Evolutionary conservation across 2,797 vertebrate genomes (phyloP).

Genomic region (Apogon talboti): DNA sequence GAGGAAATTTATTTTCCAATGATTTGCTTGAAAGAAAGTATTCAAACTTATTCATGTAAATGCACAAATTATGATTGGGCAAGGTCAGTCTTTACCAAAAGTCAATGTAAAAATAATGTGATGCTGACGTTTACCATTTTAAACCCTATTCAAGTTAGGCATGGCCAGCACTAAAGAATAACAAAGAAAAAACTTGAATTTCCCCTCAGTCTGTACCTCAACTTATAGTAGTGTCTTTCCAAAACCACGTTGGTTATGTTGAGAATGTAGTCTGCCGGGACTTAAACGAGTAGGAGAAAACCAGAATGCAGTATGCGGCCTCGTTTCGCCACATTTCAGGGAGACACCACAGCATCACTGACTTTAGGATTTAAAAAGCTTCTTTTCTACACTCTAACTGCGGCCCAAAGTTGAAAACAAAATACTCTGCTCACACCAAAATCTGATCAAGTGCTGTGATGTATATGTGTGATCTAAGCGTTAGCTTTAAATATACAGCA

Average conservation of each 20-base stretch:
- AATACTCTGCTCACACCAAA: too few relatives aligned
- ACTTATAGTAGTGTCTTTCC: conserved; percentile 47
- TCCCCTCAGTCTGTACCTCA: conserved; percentile 54
- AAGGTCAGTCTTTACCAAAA: conserved; percentile 3
- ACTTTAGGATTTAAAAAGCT: conserved; percentile 31
- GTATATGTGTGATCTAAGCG: conserved; percentile 30
- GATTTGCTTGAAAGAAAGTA: neutral
- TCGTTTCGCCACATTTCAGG: conserved; percentile 42
- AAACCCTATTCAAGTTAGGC: conserved; percentile 14
- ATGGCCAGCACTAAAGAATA: conserved; percentile 27
- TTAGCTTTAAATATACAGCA: conserved; percentile 40
- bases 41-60: neutral
- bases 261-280: conserved; percentile 49
- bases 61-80: neutral
- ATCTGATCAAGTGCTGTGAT: neutral
- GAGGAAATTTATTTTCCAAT: conserved; percentile 6
- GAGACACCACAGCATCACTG: conserved; percentile 60
- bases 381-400: too few relatives aligned
- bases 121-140: neutral
- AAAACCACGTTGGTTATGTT: conserved; percentile 61
- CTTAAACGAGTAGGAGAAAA: conserved; percentile 47
- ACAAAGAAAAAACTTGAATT: conserved; percentile 61
- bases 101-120: conserved; percentile 1
- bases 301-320: conserved; percentile 34
- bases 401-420: conserved; percentile 12